Conservation (phyloP, 2,113 vertebrate species). For the Typhlomys cinereus region DNA sequence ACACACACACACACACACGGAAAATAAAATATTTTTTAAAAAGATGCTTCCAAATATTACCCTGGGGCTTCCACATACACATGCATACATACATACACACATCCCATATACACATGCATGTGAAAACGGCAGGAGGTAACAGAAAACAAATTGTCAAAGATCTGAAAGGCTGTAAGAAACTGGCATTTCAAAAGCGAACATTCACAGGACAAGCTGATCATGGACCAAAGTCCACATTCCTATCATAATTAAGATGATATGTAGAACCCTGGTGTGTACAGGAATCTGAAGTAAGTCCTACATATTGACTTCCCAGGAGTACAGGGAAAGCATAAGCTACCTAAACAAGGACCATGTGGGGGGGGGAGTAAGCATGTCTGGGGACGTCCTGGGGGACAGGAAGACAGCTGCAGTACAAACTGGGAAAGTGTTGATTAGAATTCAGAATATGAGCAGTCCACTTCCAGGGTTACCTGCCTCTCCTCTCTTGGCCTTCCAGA, state of each 20-base stretch:
- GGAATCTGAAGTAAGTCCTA: not conserved
- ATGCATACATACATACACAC: too few relatives aligned
- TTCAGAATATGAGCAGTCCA: not conserved
- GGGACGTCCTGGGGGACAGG: not conserved
- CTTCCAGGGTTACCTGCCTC: not conserved
- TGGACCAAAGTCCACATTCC: not conserved
- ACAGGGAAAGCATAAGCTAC: not conserved
- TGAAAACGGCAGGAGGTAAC: too few relatives aligned
- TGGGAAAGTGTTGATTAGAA: not conserved
- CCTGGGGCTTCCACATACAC: too few relatives aligned
- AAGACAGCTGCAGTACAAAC: not conserved
- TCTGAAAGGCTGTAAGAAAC: slow-evolving; percentile 3
- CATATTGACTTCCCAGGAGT: not conserved
- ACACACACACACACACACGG: too few relatives aligned
- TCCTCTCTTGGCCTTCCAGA: not conserved
- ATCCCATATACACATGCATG: too few relatives aligned
- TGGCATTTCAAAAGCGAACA: slow-evolving; percentile 14
- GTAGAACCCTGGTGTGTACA: not conserved
- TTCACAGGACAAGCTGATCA: slow-evolving; percentile 16
- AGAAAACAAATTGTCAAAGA: slow-evolving; percentile 1
- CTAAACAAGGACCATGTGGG: rapidly evolving
- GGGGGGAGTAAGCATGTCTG: not conserved
- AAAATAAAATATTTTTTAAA: too few relatives aligned
- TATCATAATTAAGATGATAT: not conserved
- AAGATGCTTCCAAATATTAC: too few relatives aligned